Base-by-base conservation (phyloP, 2,888 invertebrate species). In the Cremastobaeus sp. region DNA sequence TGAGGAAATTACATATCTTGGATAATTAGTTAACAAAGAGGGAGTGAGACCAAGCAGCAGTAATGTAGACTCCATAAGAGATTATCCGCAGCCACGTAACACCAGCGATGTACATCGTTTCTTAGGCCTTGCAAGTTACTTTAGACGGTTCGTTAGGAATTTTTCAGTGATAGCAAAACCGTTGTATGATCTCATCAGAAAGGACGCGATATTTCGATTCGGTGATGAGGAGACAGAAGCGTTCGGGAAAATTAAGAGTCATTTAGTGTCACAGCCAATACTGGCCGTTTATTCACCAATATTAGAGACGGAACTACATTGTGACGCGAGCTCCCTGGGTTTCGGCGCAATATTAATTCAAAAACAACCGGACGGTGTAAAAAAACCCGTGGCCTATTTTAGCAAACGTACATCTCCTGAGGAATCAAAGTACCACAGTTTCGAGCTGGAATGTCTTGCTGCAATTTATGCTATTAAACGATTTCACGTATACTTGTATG, bases 401-500 rank as follows among this genome's bases (percentile, higher is more conserved):
- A 80, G 79, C 2, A 71, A 79, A 15, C 70, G 77, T 6, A 73
- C 81, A 1, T 79, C 77, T 1, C 48, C 50, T 0, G 47, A 76
- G 0, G 81, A 86, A 59, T 6, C 52, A 0, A 79, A 76, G 8
- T 84, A 84, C 47, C 76, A 79, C 15, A 77, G 78, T n/a, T 79
- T 81, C 5, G 82, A 85, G 25, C 50, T 79, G 1, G 83, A 85
- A 48, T 74, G 72, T 18, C 59, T 85, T 1, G 83, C 84, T 0
- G 76, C 82, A 0, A 73, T 82, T 0, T 81, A 79, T 54, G 79
- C 79, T 0, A 39, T 84, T 0, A 50, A 77, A 8, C 69, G 82
- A 9, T 83, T 84, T 14, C 77, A 81, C 1, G 66, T 81, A 6
- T 85, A 84, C 41, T 25, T 85, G 0, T 74, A 65, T 0, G 81